Conservation (phyloP, 2,113 vertebrate genomes). For the Pseudopodoces humilis region DNA sequence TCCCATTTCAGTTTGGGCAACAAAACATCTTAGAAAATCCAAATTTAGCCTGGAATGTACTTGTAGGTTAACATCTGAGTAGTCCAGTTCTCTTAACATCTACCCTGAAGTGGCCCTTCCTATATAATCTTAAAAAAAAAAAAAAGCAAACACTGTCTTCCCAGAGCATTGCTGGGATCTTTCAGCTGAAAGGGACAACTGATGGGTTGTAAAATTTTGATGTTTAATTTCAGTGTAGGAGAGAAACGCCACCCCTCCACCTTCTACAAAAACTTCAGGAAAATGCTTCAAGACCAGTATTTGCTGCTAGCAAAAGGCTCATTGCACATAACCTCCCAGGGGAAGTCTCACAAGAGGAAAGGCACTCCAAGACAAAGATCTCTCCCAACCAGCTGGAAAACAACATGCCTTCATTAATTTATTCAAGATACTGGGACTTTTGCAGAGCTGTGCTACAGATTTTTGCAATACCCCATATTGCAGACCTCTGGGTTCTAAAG, state of each 20-base stretch:
- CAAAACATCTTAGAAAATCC: background rate
- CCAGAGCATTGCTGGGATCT: background rate
- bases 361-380: background rate
- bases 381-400: constrained; percentile 14
- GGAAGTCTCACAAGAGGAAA: background rate
- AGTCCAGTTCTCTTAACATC: background rate
- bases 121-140: background rate
- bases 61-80: background rate
- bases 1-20: background rate
- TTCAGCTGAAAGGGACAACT: background rate
- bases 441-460: background rate
- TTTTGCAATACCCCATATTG: background rate
- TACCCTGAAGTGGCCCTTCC: background rate
- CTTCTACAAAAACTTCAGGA: background rate
- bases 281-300: background rate
- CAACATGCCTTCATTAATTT: background rate
- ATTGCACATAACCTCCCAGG: background rate
- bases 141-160: background rate
- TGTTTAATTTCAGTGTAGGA: background rate
- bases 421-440: background rate
- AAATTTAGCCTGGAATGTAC: background rate
- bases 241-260: background rate
- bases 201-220: background rate
- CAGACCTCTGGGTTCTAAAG: background rate
- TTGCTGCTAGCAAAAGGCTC: constrained; percentile 6